Conservation (phyloP, 2,888 invertebrate genomes). For the Eustalomyia histrio region DNA sequence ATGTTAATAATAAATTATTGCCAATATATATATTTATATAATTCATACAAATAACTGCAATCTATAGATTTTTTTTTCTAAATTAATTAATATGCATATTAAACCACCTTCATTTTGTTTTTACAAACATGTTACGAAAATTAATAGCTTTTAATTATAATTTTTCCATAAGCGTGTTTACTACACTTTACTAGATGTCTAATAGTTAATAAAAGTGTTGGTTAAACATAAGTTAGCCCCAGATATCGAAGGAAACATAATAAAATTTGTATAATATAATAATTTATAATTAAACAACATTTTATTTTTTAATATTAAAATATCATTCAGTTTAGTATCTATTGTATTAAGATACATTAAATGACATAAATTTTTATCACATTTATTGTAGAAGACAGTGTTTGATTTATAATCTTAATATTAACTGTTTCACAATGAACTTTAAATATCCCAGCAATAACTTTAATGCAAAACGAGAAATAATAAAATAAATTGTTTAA, state of each 20-base stretch:
- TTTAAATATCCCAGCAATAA: too few relatives aligned
- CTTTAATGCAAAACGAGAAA: too few relatives aligned
- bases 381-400: not conserved
- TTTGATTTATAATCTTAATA: not conserved
- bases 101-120: constrained; percentile 42
- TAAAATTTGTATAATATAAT: constrained; percentile 9
- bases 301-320: not conserved
- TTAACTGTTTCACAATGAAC: not conserved
- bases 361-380: constrained; percentile 24
- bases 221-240: constrained; percentile 14
- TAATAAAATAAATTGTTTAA: too few relatives aligned
- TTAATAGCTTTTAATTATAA: constrained; percentile 49
- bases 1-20: constrained; percentile 53
- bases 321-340: not conserved
- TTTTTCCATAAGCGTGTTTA: constrained; percentile 7
- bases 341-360: constrained; percentile 43
- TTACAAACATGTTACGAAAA: constrained; percentile 38
- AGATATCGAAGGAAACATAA: not conserved
- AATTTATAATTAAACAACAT: constrained; percentile 51
- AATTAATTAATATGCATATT: constrained; percentile 55
- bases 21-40: constrained; percentile 19
- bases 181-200: constrained; percentile 1
- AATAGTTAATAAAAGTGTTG: constrained; percentile 28
- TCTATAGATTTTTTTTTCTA: not conserved
- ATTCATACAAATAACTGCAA: not conserved